A percentile compares a stretch with the other conserved stretches of the same genome.
phyloP scores from a whole-genome alignment of 2,797 vertebrate genomes.

The Numenius phaeopus region DNA sequence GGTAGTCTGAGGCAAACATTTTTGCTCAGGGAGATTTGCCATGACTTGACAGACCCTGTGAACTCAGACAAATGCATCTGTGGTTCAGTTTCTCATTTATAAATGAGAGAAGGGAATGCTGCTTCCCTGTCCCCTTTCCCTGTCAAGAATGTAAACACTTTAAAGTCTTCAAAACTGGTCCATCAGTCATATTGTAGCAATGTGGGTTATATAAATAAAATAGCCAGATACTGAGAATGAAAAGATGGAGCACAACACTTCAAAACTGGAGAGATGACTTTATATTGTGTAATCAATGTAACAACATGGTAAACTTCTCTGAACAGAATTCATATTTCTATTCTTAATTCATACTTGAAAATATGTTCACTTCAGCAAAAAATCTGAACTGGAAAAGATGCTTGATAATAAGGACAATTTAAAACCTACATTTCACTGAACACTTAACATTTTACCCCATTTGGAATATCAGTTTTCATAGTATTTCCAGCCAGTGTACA shows the following conservation, averaged over 20 bases:
- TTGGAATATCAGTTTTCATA: conserved; percentile 49
- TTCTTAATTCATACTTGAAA: not conserved
- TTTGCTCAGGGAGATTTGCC: not conserved
- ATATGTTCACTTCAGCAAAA: not conserved
- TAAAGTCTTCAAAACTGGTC: not conserved
- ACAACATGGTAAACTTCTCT: not conserved
- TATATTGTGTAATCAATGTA: not conserved
- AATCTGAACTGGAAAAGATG: not conserved
- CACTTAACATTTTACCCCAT: not conserved
- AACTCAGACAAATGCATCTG: not conserved
- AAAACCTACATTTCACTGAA: conserved; percentile 21
- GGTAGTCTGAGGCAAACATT: not conserved
- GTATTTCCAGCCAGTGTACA: conserved; percentile 8
- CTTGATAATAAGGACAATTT: conserved; percentile 17
- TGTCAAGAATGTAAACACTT: not conserved
- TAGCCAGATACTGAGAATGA: not conserved
- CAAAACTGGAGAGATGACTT: not conserved
- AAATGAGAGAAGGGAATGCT: not conserved
- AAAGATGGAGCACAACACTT: not conserved
- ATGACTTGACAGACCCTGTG: not conserved
- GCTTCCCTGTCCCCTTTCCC: not conserved
- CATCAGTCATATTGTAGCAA: not conserved
- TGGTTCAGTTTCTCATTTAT: not conserved
- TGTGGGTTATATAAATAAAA: not conserved
- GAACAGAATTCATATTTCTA: not conserved